phyloP scores from a whole-genome alignment of 2,113 vertebrate species.

The Antechinus flavipes region DNA sequence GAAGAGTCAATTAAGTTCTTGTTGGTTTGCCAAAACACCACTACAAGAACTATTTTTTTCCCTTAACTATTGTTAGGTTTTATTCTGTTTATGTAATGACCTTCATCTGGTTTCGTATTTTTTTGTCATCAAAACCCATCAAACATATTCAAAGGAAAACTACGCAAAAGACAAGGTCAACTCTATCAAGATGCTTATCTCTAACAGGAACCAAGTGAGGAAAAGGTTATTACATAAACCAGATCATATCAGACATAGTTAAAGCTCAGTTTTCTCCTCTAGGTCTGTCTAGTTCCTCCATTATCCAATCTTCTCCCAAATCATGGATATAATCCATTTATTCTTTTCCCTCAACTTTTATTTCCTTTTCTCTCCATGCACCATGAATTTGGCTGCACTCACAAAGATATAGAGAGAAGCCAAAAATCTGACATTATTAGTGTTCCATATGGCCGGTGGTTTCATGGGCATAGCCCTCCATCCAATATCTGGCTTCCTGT shows the following conservation, averaged over 20 bases:
- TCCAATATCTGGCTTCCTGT: slow-evolving; percentile 40
- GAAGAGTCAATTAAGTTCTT: slow-evolving; percentile 64
- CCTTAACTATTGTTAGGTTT: slow-evolving; percentile 52
- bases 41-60: slow-evolving; percentile 41
- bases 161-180: slow-evolving; percentile 26
- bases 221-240: slow-evolving; percentile 27
- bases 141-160: slow-evolving; percentile 51
- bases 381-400: neutral
- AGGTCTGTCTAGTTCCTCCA: slow-evolving; percentile 39
- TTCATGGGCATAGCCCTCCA: slow-evolving; percentile 27
- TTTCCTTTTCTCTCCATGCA: neutral
- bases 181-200: slow-evolving; percentile 17
- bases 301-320: neutral
- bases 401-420: neutral
- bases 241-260: slow-evolving; percentile 52
- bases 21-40: slow-evolving; percentile 43
- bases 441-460: slow-evolving; percentile 21
- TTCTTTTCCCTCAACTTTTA: neutral
- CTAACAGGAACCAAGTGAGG: slow-evolving; percentile 45
- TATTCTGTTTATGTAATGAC: slow-evolving; percentile 46
- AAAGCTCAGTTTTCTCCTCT: slow-evolving; percentile 14
- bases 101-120: slow-evolving; percentile 68
- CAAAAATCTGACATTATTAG: neutral
- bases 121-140: slow-evolving; percentile 65
- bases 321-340: slow-evolving; percentile 19